phyloP scores from a whole-genome alignment of 2,888 invertebrate genomes.

The Lottia gigantea region DNA sequence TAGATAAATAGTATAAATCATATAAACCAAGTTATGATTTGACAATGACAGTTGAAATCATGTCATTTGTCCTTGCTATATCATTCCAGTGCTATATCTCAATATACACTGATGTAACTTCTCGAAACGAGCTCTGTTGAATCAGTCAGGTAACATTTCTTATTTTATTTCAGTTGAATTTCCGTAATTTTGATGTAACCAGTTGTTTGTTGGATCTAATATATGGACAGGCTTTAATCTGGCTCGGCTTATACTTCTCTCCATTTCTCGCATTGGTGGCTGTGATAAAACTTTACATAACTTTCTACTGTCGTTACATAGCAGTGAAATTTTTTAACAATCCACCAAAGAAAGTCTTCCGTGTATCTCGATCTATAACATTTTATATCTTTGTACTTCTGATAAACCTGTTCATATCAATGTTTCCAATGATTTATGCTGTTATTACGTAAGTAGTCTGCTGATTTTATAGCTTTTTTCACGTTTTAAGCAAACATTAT shows the following conservation, averaged over 20 bases:
- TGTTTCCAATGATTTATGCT: slow-evolving; percentile 50
- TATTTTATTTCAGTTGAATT: slow-evolving; percentile 36
- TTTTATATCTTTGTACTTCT: slow-evolving; percentile 52
- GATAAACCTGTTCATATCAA: slow-evolving; percentile 47
- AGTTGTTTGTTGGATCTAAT: slow-evolving; percentile 51
- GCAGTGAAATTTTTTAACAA: slow-evolving; percentile 46
- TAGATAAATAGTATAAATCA: too few relatives aligned
- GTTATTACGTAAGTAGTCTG: slow-evolving; percentile 45
- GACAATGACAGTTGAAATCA: too few relatives aligned
- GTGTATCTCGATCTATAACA: slow-evolving; percentile 53
- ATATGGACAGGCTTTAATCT: slow-evolving; percentile 54
- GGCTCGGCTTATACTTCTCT: slow-evolving; percentile 58
- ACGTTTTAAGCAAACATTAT: too few relatives aligned
- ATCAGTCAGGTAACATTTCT: too few relatives aligned
- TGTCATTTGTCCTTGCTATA: too few relatives aligned
- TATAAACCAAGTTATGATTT: too few relatives aligned
- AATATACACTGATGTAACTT: too few relatives aligned
- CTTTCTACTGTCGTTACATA: slow-evolving; percentile 52
- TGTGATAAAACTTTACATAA: slow-evolving; percentile 44
- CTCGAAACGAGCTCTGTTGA: too few relatives aligned
- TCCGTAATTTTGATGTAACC: slow-evolving; percentile 47
- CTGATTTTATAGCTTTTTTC: too few relatives aligned
- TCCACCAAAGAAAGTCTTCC: slow-evolving; percentile 51
- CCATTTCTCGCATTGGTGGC: slow-evolving; percentile 50
- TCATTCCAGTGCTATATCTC: too few relatives aligned